Evolutionary conservation across 2,797 vertebrate species (phyloP).

Genomic region (Florisuga fusca): DNA sequence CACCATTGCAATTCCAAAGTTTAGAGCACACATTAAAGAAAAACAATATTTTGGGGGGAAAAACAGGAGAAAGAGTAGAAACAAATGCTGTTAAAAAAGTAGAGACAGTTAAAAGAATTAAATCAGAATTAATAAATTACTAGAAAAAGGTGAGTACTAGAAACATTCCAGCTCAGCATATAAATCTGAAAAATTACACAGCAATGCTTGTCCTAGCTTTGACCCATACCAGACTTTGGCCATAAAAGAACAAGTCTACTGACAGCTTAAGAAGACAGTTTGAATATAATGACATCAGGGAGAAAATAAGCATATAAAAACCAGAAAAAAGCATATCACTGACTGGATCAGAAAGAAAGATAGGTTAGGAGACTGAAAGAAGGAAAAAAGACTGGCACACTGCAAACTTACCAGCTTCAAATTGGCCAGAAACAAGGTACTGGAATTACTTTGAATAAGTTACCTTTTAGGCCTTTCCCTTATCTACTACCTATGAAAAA

Average conservation of each 20-base stretch:
- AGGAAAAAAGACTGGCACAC: not conserved
- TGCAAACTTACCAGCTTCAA: not conserved
- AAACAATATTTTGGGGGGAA: not conserved
- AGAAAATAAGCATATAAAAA: not conserved
- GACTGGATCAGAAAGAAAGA: not conserved
- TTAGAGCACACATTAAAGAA: not conserved
- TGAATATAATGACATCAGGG: not conserved
- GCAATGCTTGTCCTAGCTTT: not conserved
- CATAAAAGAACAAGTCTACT: not conserved
- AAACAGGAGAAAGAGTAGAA: not conserved
- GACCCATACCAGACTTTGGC: not conserved
- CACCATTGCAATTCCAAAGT: not conserved
- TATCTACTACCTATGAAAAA: not conserved
- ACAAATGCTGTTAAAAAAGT: not conserved
- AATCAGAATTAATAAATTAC: not conserved
- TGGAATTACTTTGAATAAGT: not conserved
- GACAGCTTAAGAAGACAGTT: not conserved
- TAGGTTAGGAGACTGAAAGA: not conserved
- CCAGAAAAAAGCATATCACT: not conserved
- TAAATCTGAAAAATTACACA: conserved; percentile 6
- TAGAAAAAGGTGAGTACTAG: not conserved
- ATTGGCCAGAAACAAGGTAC: not conserved
- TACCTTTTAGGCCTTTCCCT: not conserved
- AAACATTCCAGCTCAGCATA: not conserved
- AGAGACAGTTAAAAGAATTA: not conserved